Conservation (phyloP, 2,797 vertebrate genomes). For the Picus viridis region DNA sequence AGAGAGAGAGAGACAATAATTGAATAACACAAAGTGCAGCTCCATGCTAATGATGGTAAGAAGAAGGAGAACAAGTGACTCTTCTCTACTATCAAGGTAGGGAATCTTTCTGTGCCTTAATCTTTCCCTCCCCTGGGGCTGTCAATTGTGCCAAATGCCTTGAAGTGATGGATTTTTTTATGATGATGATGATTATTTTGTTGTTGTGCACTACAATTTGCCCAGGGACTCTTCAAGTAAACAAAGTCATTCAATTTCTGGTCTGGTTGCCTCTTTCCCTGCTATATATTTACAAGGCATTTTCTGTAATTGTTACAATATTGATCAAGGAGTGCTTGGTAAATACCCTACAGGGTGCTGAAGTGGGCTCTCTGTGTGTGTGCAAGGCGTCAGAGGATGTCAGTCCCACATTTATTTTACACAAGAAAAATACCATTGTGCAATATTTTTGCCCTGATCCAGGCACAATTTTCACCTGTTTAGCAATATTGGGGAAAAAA, state of each 20-base stretch:
- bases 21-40: slow-evolving; percentile 52
- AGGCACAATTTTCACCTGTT: not conserved
- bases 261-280: slow-evolving; percentile 33
- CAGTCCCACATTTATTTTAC: not conserved
- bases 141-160: slow-evolving; percentile 61
- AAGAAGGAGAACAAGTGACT: slow-evolving; percentile 48
- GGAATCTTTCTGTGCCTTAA: slow-evolving; percentile 54
- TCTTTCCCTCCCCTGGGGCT: slow-evolving; percentile 57
- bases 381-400: not conserved
- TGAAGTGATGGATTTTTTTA: slow-evolving; percentile 50
- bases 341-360: not conserved
- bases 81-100: slow-evolving; percentile 24
- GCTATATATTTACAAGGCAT: slow-evolving; percentile 33
- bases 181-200: not conserved
- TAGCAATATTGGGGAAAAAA: not conserved
- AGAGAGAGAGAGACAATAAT: slow-evolving; percentile 23
- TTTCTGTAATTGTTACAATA: slow-evolving; percentile 56
- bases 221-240: slow-evolving; percentile 58
- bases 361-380: not conserved
- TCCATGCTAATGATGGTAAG: slow-evolving; percentile 15
- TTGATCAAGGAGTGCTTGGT: slow-evolving; percentile 46
- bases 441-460: not conserved
- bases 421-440: not conserved
- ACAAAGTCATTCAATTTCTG: slow-evolving; percentile 60
- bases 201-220: slow-evolving; percentile 56